Percentiles rank a stretch among this genome's conserved stretches.
Conservation (phyloP, 1,140 invertebrate genomes). For the Teleogryllus occipitalis region DNA sequence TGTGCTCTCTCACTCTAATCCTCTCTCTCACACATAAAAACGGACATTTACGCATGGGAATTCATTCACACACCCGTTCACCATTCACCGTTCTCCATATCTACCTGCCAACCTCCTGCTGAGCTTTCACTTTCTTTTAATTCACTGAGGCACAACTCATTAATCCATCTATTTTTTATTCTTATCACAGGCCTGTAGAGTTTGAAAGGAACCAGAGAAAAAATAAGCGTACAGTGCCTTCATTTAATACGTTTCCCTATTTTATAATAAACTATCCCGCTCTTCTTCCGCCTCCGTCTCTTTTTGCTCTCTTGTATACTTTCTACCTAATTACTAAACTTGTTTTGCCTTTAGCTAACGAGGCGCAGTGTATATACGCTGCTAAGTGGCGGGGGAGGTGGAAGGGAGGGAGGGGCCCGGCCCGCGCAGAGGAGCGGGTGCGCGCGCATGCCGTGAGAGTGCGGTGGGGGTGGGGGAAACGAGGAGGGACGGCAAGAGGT, state of each 20-base stretch:
- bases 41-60: too few species aligned
- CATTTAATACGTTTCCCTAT: conserved; percentile 15
- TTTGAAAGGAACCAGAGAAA: background rate
- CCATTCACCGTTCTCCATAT: background rate
- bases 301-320: conserved; percentile 10
- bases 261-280: conserved; percentile 9
- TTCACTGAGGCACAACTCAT: background rate
- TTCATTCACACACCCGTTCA: background rate
- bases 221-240: conserved; percentile 8
- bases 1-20: too few species aligned
- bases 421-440: too few species aligned
- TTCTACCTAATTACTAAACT: conserved; percentile 16
- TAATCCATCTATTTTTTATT: conserved; percentile 7
- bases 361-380: background rate
- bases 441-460: background rate
- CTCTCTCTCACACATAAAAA: too few species aligned
- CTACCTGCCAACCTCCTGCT: too few species aligned
- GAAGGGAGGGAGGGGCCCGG: background rate
- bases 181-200: background rate
- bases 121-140: background rate
- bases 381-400: background rate
- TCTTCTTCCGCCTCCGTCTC: background rate
- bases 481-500: background rate
- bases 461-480: background rate
- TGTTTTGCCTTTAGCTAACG: conserved; percentile 12